These are phyloP conservation scores for Riparia riparia DNA, from an alignment of 2,113 vertebrate species.

Conservation along the genomic window DNA sequence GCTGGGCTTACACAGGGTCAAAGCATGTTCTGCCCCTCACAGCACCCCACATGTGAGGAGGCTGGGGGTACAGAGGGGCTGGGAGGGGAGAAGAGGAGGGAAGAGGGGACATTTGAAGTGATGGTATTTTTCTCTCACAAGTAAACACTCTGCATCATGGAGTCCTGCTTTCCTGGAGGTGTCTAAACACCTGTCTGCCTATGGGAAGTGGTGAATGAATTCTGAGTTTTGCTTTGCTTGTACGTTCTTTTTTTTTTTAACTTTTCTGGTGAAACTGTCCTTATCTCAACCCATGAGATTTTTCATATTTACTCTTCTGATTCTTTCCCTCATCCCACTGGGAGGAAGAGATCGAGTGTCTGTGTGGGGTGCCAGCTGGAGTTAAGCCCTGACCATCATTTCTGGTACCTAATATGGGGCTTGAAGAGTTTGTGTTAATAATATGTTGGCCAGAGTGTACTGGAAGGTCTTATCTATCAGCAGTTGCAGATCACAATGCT, in stretches of 20 bases:
- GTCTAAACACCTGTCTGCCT: not conserved
- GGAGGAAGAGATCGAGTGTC: fast-evolving
- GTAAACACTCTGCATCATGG: not conserved
- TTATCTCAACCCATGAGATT: not conserved
- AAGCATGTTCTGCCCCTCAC: not conserved
- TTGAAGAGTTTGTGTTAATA: not conserved
- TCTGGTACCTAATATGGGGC: not conserved
- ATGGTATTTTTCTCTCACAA: not conserved
- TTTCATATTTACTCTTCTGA: not conserved
- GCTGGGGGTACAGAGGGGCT: not conserved
- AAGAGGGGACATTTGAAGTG: not conserved
- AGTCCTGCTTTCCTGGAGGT: not conserved
- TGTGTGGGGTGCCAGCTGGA: not conserved
- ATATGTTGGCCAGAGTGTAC: not conserved
- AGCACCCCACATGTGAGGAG: not conserved
- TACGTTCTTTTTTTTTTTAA: not conserved
- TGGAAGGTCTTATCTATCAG: not conserved
- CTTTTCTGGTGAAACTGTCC: not conserved
- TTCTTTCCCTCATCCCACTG: not conserved
- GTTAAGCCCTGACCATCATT: not conserved
- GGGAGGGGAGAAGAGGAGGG: not conserved
- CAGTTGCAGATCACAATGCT: not conserved
- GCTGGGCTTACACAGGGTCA: not conserved
- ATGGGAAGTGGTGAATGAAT: not conserved
- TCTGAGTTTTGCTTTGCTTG: not conserved